Base-by-base conservation (phyloP, 2,797 vertebrate species). In the Rhincodon typus region DNA sequence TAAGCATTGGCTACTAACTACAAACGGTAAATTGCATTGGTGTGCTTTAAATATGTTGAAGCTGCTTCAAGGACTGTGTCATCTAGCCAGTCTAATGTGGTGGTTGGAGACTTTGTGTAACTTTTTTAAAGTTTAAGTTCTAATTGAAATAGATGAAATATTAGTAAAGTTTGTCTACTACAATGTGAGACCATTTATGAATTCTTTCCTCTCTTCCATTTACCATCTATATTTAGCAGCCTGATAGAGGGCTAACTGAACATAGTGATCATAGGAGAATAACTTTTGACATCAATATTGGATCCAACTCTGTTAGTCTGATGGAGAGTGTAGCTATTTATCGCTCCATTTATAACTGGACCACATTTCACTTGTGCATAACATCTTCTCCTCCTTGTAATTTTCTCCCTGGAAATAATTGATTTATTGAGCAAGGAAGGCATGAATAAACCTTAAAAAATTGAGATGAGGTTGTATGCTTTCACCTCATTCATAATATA, bases 131-230 rank as follows among this genome's bases (percentile, higher is more conserved):
- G 19, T n/a, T 34, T 3, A 91, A 21, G 34, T 69, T 69, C 90
- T 38, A 69, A 93, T 69, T 93, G 90, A 93, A 69, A 27, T 93
- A 34, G n/a, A 6, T 38, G 34, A 93, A 93, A 93, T 93, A n/a
- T n/a, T 62, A 69, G 25, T 10, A 2, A 23, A 69, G 66, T 69
- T 67, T 93, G 66, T 42, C 62, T 67, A 12, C 10, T 21, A 21
- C 90, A 67, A n/a, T 13, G 38, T 38, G 90, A 34, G 1, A 91
- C 42, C 42, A 93, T 42, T 42, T 93, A 69, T 69, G n/a, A 23
- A 67, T 93, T 69, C 62, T 7, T 69, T 66, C 50, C 86, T 50
- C 12, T 4, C 25, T 23, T 38, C 7, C 90, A n/a, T 3, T 1
- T 23, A 42, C 34, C 38, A 23, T n/a, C 23, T 93, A 69, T 93